phyloP scores from a whole-genome alignment of 2,888 invertebrate species.

The Noctua pronuba region DNA sequence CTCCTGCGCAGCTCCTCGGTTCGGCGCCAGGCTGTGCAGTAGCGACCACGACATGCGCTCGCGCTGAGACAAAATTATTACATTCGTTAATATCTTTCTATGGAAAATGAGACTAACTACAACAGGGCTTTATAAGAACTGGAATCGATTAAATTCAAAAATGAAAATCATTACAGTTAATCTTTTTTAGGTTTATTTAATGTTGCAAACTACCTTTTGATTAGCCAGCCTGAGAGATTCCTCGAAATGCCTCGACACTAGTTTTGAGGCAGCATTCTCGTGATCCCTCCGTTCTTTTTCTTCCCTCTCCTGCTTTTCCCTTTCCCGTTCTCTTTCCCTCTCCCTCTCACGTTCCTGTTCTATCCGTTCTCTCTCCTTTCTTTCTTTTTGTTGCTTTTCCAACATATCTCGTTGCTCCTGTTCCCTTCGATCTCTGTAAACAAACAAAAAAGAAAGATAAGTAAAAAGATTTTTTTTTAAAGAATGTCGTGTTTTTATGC shows the following conservation, averaged over 20 bases:
- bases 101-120: not conserved
- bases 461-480: slow-evolving; percentile 19
- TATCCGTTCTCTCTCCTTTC: slow-evolving; percentile 91
- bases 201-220: slow-evolving; percentile 91
- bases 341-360: slow-evolving; percentile 91
- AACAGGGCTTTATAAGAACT: not conserved
- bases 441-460: slow-evolving; percentile 65
- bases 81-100: slow-evolving; percentile 21
- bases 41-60: slow-evolving; percentile 91
- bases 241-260: slow-evolving; percentile 97
- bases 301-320: slow-evolving; percentile 89
- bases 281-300: slow-evolving; percentile 91
- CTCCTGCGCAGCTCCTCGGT: slow-evolving; percentile 76
- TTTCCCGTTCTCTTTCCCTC: slow-evolving; percentile 87
- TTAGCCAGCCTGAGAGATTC: slow-evolving; percentile 95
- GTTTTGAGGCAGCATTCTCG: slow-evolving; percentile 94
- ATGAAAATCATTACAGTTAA: not conserved
- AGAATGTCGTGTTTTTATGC: too few relatives aligned
- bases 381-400: slow-evolving; percentile 93
- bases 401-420: slow-evolving; percentile 91
- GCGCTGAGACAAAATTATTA: slow-evolving; percentile 81
- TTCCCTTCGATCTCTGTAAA: slow-evolving; percentile 87
- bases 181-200: not conserved
- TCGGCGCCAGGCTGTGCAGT: slow-evolving; percentile 88
- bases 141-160: not conserved